Conservation (phyloP, 2,888 invertebrate genomes). For the Nasonovia ribisnigri region DNA sequence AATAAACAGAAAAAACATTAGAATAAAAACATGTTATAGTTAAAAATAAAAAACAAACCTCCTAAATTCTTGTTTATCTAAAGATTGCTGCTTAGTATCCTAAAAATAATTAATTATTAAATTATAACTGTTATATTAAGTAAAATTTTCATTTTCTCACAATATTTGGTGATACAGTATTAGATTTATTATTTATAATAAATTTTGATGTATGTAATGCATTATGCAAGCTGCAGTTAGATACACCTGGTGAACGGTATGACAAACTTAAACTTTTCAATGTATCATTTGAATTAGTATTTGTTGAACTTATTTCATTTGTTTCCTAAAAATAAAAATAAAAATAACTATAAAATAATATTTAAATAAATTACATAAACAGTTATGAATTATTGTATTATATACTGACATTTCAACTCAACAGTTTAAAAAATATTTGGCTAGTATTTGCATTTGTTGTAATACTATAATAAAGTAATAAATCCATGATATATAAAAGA, state of each 20-base stretch:
- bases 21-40: not conserved
- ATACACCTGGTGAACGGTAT: not conserved
- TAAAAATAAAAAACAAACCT: constrained; percentile 36
- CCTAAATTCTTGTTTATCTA: constrained; percentile 63
- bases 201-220: not conserved
- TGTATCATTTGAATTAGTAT: not conserved
- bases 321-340: constrained; percentile 31
- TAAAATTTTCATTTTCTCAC: not conserved
- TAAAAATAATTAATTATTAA: constrained; percentile 34
- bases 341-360: not conserved
- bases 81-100: constrained; percentile 47
- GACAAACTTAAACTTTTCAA: not conserved
- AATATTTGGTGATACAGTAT: not conserved
- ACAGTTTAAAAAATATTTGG: not conserved
- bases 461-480: not conserved
- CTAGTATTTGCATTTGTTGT: not conserved
- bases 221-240: not conserved
- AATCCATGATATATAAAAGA: not conserved
- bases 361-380: not conserved
- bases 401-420: not conserved
- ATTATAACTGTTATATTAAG: not conserved
- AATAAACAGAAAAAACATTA: not conserved
- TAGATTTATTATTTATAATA: constrained; percentile 22
- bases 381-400: not conserved
- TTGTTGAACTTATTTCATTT: constrained; percentile 25